Percentiles rank a stretch among this genome's conserved stretches.
Conservation (phyloP, 2,888 invertebrate genomes). For the Catocala sponsa region DNA sequence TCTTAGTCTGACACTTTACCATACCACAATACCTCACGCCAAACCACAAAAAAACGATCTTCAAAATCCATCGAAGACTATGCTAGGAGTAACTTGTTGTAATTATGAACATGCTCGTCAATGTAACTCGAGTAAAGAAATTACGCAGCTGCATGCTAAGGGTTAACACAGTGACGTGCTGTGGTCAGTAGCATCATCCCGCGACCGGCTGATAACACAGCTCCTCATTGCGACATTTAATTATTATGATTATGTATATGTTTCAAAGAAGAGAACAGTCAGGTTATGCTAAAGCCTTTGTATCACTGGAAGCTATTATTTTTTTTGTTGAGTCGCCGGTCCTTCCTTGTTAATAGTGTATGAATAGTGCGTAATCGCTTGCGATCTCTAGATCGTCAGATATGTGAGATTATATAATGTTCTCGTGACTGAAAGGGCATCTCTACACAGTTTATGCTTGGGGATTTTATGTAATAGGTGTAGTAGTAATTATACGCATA, state of each 20-base stretch:
- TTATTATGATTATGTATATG: slow-evolving; percentile 77
- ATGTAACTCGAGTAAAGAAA: slow-evolving; percentile 13
- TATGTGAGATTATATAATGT: slow-evolving; percentile 18
- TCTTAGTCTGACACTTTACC: slow-evolving; percentile 72
- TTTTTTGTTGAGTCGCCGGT: slow-evolving; percentile 26
- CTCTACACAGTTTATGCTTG: slow-evolving; percentile 1
- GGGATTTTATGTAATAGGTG: slow-evolving; percentile 10
- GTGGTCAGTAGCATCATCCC: slow-evolving; percentile 68
- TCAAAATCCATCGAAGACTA: slow-evolving; percentile 9
- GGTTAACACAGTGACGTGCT: slow-evolving; percentile 20
- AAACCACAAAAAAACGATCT: not conserved
- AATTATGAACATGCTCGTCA: not conserved
- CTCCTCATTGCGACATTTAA: slow-evolving; percentile 69
- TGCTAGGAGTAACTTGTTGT: not conserved
- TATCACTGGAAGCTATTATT: slow-evolving; percentile 47
- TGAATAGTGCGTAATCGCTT: slow-evolving; percentile 33
- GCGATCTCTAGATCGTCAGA: slow-evolving; percentile 34
- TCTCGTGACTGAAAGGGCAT: slow-evolving; percentile 11
- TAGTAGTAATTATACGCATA: not conserved
- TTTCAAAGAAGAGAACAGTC: slow-evolving; percentile 69
- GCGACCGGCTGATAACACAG: slow-evolving; percentile 69
- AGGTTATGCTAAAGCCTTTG: slow-evolving; percentile 49
- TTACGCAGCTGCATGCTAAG: not conserved
- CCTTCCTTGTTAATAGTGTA: slow-evolving; percentile 33
- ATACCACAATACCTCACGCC: slow-evolving; percentile 25